These are phyloP conservation scores for Sebastes oblongus DNA, from an alignment of 2,797 vertebrate genomes.

Conservation along the genomic window DNA sequence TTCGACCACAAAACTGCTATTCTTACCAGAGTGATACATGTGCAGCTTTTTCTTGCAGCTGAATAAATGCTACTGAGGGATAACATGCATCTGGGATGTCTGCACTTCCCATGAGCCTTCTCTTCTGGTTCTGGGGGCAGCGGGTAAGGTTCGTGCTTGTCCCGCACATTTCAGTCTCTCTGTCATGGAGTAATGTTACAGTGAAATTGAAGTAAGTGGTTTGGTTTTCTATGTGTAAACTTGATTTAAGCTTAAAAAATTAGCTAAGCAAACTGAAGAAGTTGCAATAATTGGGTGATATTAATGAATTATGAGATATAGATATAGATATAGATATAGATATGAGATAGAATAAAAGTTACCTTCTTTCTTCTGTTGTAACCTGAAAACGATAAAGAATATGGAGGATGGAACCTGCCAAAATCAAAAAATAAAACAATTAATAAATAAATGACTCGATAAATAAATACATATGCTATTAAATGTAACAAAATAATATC, in stretches of 20 bases:
- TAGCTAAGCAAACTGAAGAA: neutral
- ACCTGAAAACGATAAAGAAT: neutral
- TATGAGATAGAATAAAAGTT: neutral
- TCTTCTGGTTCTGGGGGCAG: conserved; percentile 26
- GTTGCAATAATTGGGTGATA: neutral
- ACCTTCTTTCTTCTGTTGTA: neutral
- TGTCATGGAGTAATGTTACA: conserved; percentile 19
- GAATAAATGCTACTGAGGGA: conserved; percentile 70
- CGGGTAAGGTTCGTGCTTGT: conserved; percentile 13
- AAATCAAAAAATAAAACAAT: too few species aligned
- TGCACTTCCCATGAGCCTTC: conserved; percentile 43
- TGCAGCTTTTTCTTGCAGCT: conserved; percentile 68
- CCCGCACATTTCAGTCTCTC: conserved; percentile 30
- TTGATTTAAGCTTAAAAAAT: neutral
- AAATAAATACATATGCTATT: too few species aligned
- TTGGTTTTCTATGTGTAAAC: conserved; percentile 1
- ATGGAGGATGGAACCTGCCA: too few species aligned
- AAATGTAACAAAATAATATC: too few species aligned
- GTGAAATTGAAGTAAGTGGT: neutral
- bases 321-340: neutral
- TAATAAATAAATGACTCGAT: too few species aligned
- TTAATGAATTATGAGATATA: neutral
- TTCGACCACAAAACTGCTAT: conserved; percentile 72
- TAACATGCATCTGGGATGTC: conserved; percentile 47
- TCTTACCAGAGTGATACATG: conserved; percentile 71